Conservation (phyloP, 2,113 vertebrate species). For the Gila orcuttii region DNA sequence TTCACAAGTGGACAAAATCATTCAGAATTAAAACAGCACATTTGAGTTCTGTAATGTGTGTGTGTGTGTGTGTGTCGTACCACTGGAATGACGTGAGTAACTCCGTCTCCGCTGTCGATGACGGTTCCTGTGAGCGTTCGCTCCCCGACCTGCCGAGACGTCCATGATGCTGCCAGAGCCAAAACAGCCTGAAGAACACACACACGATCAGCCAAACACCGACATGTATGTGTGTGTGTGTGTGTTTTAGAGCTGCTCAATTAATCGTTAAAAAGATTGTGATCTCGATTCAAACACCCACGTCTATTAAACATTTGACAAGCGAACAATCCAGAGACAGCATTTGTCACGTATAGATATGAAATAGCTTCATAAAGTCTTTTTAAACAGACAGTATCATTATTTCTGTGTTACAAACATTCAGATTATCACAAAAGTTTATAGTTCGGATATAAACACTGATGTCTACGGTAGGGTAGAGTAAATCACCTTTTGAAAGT, state of each 20-base stretch:
- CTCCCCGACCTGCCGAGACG: constrained; percentile 96
- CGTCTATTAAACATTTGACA: too few relatives aligned
- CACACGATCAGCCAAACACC: neutral
- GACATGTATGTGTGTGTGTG: neutral
- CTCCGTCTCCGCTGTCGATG: constrained; percentile 97
- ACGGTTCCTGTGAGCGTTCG: constrained; percentile 94
- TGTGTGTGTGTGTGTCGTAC: constrained; percentile 72
- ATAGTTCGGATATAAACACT: too few relatives aligned
- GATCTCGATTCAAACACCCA: too few relatives aligned
- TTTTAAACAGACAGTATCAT: too few relatives aligned
- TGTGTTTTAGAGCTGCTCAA: neutral
- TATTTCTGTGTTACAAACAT: too few relatives aligned
- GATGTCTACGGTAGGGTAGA: too few relatives aligned
- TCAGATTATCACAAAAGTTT: too few relatives aligned
- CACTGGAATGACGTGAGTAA: constrained; percentile 98
- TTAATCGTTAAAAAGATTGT: too few relatives aligned
- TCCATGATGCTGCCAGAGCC: constrained; percentile 97
- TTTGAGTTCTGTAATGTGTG: neutral
- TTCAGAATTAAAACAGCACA: neutral
- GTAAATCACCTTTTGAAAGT: too few relatives aligned
- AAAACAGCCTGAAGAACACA: constrained; percentile 86
- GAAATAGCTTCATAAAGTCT: too few relatives aligned
- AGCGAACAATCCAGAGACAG: too few relatives aligned
- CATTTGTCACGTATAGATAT: too few relatives aligned
- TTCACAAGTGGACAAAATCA: neutral